Conservation (phyloP, 2,113 vertebrate species). For the Callocephalon fimbriatum region DNA sequence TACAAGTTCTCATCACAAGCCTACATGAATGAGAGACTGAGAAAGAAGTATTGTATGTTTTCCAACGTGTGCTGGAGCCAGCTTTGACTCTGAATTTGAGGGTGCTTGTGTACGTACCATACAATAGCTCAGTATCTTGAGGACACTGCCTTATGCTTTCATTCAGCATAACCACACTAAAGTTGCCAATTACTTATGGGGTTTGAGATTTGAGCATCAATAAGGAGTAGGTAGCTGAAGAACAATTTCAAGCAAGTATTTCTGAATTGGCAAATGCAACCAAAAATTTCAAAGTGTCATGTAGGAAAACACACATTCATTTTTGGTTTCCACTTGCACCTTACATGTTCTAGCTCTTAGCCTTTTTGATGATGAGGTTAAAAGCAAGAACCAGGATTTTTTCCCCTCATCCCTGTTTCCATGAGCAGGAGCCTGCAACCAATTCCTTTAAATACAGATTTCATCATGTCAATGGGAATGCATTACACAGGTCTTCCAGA, state of each 20-base stretch:
- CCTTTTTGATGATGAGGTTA: not conserved
- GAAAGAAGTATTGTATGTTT: fast-evolving
- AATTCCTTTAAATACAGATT: not conserved
- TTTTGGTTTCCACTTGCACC: not conserved
- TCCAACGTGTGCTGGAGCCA: not conserved
- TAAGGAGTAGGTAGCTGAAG: not conserved
- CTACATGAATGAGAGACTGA: not conserved
- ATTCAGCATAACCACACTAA: not conserved
- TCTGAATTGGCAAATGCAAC: not conserved
- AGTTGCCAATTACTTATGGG: not conserved
- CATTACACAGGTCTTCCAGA: not conserved
- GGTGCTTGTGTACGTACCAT: fast-evolving
- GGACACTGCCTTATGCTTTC: not conserved
- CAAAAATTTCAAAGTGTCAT: not conserved
- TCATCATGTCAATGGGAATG: not conserved
- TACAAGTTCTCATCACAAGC: not conserved
- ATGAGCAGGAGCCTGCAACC: not conserved
- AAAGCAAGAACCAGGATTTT: not conserved
- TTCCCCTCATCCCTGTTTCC: not conserved
- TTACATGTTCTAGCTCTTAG: not conserved
- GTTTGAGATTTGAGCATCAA: not conserved
- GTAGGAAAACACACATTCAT: not conserved
- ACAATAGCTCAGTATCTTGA: not conserved
- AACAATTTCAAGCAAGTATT: not conserved
- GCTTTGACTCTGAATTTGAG: not conserved